These are phyloP conservation scores for Antechinus stuartii DNA, from an alignment of 2,113 vertebrate species.

Conservation along the genomic window DNA sequence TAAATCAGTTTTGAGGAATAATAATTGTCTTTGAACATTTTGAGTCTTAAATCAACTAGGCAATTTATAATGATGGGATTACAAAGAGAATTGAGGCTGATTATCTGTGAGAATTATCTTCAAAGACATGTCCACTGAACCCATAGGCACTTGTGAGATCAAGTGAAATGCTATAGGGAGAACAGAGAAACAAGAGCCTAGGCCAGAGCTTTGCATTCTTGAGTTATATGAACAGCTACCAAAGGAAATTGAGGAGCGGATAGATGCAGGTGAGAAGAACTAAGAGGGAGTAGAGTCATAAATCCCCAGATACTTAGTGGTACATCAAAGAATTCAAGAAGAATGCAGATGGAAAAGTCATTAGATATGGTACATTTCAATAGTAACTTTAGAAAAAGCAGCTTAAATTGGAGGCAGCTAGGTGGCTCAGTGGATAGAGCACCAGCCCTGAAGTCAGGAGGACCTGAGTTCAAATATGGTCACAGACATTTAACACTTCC, in stretches of 20 bases:
- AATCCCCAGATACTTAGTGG: neutral
- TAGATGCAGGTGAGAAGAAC: neutral
- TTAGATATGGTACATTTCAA: neutral
- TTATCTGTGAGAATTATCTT: neutral
- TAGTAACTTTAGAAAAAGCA: neutral
- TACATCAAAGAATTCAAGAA: neutral
- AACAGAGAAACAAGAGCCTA: neutral
- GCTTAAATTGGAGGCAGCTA: neutral
- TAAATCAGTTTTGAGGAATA: neutral
- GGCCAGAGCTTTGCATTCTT: neutral
- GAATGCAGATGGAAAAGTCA: neutral
- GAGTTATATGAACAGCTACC: neutral
- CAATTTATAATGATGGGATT: too few relatives aligned
- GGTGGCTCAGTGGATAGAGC: too few relatives aligned
- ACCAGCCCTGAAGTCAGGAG: too few relatives aligned
- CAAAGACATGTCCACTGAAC: neutral
- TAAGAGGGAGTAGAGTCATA: neutral
- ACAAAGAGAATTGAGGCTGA: too few relatives aligned
- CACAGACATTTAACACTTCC: too few relatives aligned
- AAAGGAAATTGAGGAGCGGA: neutral
- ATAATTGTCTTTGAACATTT: neutral
- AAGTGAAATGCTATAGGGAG: neutral
- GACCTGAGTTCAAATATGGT: too few relatives aligned
- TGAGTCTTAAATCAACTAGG: too few relatives aligned
- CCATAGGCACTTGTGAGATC: too few relatives aligned